These are phyloP conservation scores for Saccostrea cuccullata DNA, from an alignment of 1,140 invertebrate genomes.

Conservation along the genomic window DNA sequence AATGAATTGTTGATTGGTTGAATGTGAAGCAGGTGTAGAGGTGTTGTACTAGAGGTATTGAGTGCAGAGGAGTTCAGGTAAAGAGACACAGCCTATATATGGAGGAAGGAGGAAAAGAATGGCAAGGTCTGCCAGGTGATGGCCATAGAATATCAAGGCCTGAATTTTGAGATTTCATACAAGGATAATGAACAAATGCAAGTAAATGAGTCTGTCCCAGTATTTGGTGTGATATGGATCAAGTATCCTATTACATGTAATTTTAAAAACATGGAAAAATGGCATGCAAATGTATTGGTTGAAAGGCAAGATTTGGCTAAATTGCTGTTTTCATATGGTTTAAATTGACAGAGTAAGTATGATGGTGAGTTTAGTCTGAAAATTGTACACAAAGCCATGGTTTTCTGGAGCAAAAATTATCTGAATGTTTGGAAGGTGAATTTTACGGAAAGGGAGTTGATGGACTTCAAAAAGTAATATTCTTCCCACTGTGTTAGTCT, in stretches of 20 bases:
- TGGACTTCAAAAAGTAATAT: no score
- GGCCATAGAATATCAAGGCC: not conserved
- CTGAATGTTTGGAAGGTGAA: not conserved
- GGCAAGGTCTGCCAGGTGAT: not conserved
- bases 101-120: not conserved
- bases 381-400: no score
- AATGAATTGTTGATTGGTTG: not conserved
- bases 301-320: no score
- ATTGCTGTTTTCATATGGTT: no score
- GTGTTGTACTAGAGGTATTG: conserved; percentile 41
- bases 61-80: conserved; percentile 34
- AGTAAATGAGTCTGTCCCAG: not conserved
- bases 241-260: no score
- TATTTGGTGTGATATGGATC: no score
- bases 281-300: no score
- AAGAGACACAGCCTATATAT: conserved; percentile 8
- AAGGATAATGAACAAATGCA: not conserved
- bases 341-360: not conserved
- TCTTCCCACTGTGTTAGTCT: no score
- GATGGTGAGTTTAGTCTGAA: not conserved
- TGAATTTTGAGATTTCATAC: not conserved
- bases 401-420: no score
- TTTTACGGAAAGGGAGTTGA: not conserved
- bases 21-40: not conserved
- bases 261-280: no score